Base-by-base conservation (phyloP, 2,888 invertebrate species). In the Lamproptera curius region DNA sequence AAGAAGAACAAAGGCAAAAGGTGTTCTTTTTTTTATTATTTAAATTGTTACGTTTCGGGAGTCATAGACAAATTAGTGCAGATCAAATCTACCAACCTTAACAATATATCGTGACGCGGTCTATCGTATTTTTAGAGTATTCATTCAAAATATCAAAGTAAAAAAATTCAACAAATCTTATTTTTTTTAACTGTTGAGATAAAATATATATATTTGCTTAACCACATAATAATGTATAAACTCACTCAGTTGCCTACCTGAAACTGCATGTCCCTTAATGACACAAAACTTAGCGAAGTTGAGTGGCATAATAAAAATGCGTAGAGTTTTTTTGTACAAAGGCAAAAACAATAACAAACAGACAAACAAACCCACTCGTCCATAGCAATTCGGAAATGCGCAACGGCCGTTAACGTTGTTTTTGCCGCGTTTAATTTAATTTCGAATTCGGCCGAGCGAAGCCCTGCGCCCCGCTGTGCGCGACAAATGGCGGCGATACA, bases 341-440 rank as follows among this genome's bases (percentile, higher is more conserved):
- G 33, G 14, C 2, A 33, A 13, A 33, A 33, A 35, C 15, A 15
- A 9, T 10, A 0, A 40, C 40, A n/a, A 5, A 26, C 40, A 40
- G 16, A 36, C 17, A 28, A 26, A 9, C 11, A 28, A 17, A 16
- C 16, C 20, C 11, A 11, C 40, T 42, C 23, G n/a, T 15, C 41
- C 11, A 17, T 15, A 10, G 6, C 37, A 42, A 42, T 36, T 40
- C 37, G 23, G 23, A 37, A 42, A 34, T 11, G 15, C 71, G 62
- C 67, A 59, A 65, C 62, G 60, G 73, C 69, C 77, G 20, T 5
- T 79, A 78, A 73, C 76, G 79, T 78, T 80, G 85, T 85, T 86
- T 83, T 84, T 84, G 79, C 81, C 76, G 76, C 71, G 75, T 85
- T 82, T 85, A 85, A 85, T 85, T 86, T 85, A 86, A 86, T 71